These are phyloP conservation scores for Eupleurogrammus muticus DNA, from an alignment of 2,797 vertebrate genomes.

Conservation along the genomic window DNA sequence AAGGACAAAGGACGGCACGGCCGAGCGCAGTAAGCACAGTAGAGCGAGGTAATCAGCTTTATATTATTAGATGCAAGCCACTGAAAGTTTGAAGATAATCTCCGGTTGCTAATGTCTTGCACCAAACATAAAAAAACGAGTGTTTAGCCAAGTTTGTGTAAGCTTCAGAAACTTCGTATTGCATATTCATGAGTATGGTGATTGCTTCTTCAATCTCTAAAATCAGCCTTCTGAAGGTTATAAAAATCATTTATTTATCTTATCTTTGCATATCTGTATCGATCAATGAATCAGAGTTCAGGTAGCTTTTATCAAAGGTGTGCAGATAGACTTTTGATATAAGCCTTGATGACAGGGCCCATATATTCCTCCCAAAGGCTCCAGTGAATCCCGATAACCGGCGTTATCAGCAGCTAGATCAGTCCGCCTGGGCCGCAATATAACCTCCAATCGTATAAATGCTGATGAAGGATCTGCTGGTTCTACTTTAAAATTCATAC, in stretches of 20 bases:
- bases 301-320: conserved; percentile 69
- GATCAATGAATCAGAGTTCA: conserved; percentile 62
- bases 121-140: conserved; percentile 21
- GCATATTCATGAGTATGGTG: conserved; percentile 61
- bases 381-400: conserved; percentile 58
- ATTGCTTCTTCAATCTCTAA: conserved; percentile 56
- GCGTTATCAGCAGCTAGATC: conserved; percentile 64
- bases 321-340: conserved; percentile 57
- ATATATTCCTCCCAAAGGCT: conserved; percentile 46
- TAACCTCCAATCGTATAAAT: conserved; percentile 57
- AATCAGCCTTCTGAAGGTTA: conserved; percentile 64
- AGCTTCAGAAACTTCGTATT: conserved; percentile 57
- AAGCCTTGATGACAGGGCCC: conserved; percentile 41
- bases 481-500: conserved; percentile 52
- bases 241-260: conserved; percentile 61
- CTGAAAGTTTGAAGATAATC: conserved; percentile 60
- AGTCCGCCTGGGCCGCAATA: conserved; percentile 44
- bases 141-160: conserved; percentile 38
- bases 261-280: conserved; percentile 63
- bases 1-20: conserved; percentile 21
- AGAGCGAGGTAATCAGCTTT: conserved; percentile 41
- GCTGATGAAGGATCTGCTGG: conserved; percentile 47
- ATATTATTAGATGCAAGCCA: conserved; percentile 42
- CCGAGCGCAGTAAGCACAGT: conserved; percentile 7
- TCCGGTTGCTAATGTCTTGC: conserved; percentile 37